Evolutionary conservation across 1,140 invertebrate genomes (phyloP), one percentile per base, ranked within the genome.

Genomic region (Charaxes varanes): DNA sequence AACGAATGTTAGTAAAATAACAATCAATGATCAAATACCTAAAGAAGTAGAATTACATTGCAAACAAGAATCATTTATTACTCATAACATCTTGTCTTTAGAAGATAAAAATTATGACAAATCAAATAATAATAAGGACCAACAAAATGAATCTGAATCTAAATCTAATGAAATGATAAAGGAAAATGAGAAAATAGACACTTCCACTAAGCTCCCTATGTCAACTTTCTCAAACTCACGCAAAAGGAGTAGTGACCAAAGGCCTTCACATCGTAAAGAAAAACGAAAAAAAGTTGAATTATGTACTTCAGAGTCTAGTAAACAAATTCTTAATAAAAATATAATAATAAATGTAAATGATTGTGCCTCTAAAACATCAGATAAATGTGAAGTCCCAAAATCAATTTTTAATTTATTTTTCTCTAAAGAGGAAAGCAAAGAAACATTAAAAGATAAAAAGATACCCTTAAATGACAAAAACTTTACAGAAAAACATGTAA

Each of bases 241-340:
- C 7, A 81, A 83, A 62, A 64, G 76, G 43, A 67, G 70, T 6
- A 53, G 54, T 35, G 74, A 81, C n/a, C 66, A 72, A 53, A 70
- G 56, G 48, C 68, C 73, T 26, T 76, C 66, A 14, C 74, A 81
- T 61, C 66, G 77, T 27, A 83, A 81, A 62, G 79, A 83, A 64
- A 83, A 83, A 53, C 61, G 74, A 8, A 83, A 79, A 50, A 83
- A 81, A 78, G 53, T 55, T 40, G 56, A 72, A 30, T 42, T 36
- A 3, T 21, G 13, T 55, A 12, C 28, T 32, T 13, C 42, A 22
- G 60, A 72, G n/a, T 6, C 50, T 8, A 50, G 37, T 16, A 67
- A 65, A 41, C 49, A 61, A 22, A 51, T 45, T 7, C 35, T 43
- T 35, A 57, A 65, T 35, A 67, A 59, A 47, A 63, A 61, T 30